These are phyloP conservation scores for Scaptomyza caliginosa DNA, from an alignment of 2,888 invertebrate genomes.

Conservation along the genomic window DNA sequence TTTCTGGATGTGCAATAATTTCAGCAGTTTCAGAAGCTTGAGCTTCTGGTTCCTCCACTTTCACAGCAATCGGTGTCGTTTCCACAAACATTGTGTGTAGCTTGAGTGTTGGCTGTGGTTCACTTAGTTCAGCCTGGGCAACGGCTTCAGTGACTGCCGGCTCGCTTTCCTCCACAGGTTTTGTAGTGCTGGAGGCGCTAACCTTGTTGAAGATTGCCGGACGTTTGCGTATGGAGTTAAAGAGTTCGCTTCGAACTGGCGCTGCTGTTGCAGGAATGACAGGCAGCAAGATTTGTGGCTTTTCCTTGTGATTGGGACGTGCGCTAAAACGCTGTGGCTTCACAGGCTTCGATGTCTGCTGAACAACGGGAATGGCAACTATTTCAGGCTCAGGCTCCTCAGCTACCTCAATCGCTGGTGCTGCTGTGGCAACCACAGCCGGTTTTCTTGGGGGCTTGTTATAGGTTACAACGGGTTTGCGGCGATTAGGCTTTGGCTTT, in stretches of 20 bases:
- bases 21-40: slow-evolving; percentile 71
- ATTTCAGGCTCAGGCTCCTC: slow-evolving; percentile 31
- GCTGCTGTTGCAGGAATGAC: slow-evolving; percentile 38
- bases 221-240: slow-evolving; percentile 78
- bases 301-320: slow-evolving; percentile 60
- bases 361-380: background rate
- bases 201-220: slow-evolving; percentile 72
- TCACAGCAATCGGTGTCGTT: slow-evolving; percentile 17
- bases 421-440: slow-evolving; percentile 58
- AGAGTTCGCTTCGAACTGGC: slow-evolving; percentile 72
- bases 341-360: background rate
- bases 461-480: slow-evolving; percentile 67
- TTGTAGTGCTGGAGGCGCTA: slow-evolving; percentile 32
- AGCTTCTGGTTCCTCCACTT: slow-evolving; percentile 43
- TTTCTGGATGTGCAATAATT: slow-evolving; percentile 48
- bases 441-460: slow-evolving; percentile 76
- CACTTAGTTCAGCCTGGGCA: slow-evolving; percentile 50
- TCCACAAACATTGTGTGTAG: slow-evolving; percentile 66
- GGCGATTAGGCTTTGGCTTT: slow-evolving; percentile 72
- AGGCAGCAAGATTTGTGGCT: slow-evolving; percentile 55
- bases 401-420: slow-evolving; percentile 19
- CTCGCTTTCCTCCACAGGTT: slow-evolving; percentile 39
- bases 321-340: background rate
- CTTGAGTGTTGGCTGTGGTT: slow-evolving; percentile 69
- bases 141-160: slow-evolving; percentile 46